These are phyloP conservation scores for Cryptocephalus primarius DNA, from an alignment of 2,888 invertebrate species.

Conservation along the genomic window DNA sequence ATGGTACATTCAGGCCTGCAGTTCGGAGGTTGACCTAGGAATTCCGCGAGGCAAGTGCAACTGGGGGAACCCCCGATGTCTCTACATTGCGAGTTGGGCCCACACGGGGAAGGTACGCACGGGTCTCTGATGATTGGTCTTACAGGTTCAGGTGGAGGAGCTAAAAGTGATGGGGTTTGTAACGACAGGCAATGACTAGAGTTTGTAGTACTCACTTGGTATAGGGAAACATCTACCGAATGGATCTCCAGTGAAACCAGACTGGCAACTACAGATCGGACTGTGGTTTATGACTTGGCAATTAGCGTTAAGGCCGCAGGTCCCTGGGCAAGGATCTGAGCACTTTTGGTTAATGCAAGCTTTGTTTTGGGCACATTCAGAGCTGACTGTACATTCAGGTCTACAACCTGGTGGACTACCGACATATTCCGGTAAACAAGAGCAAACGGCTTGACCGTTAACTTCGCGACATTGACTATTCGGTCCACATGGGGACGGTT, in stretches of 20 bases:
- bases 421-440: constrained; percentile 37
- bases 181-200: too few species aligned
- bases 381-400: constrained; percentile 68
- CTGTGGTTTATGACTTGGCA: constrained; percentile 41
- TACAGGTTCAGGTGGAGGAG: constrained; percentile 17
- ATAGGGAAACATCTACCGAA: constrained; percentile 47
- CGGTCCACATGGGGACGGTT: constrained; percentile 61
- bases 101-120: constrained; percentile 70
- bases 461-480: constrained; percentile 60
- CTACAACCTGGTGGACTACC: constrained; percentile 57
- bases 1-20: constrained; percentile 71
- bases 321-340: constrained; percentile 54
- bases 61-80: constrained; percentile 56
- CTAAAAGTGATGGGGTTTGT: constrained; percentile 4
- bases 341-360: constrained; percentile 68
- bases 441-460: constrained; percentile 37
- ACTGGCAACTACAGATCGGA: constrained; percentile 56
- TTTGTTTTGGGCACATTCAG: constrained; percentile 61
- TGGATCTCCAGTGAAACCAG: constrained; percentile 53
- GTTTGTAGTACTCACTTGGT: constrained; percentile 24
- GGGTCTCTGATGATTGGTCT: constrained; percentile 43
- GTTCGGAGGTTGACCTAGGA: constrained; percentile 63
- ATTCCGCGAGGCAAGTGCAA: constrained; percentile 63
- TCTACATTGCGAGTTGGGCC: constrained; percentile 64
- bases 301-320: constrained; percentile 49